These are phyloP conservation scores for Formica selysi DNA, from an alignment of 1,140 invertebrate genomes.

Conservation along the genomic window DNA sequence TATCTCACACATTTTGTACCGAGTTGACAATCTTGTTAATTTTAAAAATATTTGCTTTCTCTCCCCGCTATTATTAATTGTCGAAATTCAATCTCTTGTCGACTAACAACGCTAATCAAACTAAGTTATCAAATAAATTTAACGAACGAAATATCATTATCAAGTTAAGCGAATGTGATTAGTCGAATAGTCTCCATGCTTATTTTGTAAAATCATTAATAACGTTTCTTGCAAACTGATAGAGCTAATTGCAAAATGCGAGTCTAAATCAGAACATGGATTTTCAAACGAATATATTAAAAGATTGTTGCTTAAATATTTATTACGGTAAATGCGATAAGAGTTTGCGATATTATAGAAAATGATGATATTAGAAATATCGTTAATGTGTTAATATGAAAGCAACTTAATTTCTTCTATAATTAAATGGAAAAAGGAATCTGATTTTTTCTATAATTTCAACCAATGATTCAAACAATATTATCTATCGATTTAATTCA, in stretches of 20 bases:
- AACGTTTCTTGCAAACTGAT: conserved; percentile 18
- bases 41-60: conserved; percentile 33
- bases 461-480: conserved; percentile 13
- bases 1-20: background rate
- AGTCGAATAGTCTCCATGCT: conserved; percentile 17
- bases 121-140: conserved; percentile 47
- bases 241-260: conserved; percentile 30
- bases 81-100: conserved; percentile 19
- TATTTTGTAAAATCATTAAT: conserved; percentile 52
- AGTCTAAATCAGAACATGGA: background rate
- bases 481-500: background rate
- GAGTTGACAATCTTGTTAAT: conserved; percentile 29
- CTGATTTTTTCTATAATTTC: background rate
- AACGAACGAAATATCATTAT: conserved; percentile 35
- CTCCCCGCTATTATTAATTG: conserved; percentile 28
- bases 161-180: background rate
- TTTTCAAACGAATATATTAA: conserved; percentile 15
- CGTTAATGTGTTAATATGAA: background rate
- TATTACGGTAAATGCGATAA: conserved; percentile 14
- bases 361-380: background rate
- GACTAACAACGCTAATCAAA: conserved; percentile 25
- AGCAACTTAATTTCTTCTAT: conserved; percentile 3
- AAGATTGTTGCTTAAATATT: conserved; percentile 33
- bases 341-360: conserved; percentile 5
- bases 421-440: too few species aligned